Conservation (phyloP, 2,888 invertebrate genomes). For the Ganaspis brasiliensis region DNA sequence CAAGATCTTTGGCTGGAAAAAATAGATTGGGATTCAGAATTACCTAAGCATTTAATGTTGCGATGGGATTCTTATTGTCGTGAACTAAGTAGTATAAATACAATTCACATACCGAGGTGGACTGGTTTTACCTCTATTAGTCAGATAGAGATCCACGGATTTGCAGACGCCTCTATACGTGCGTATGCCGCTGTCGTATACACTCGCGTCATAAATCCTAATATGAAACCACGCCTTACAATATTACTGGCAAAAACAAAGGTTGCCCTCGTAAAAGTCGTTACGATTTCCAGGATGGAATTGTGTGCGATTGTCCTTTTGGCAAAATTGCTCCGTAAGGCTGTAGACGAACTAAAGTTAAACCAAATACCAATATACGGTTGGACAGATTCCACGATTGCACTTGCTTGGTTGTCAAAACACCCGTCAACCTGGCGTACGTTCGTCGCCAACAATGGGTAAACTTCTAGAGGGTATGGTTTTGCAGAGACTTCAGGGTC, state of each 20-base stretch:
- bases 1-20: slow-evolving; percentile 40
- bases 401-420: slow-evolving; percentile 56
- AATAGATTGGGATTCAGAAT: slow-evolving; percentile 31
- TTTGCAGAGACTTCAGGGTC: too few relatives aligned
- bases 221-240: background rate
- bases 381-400: slow-evolving; percentile 63
- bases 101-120: slow-evolving; percentile 43
- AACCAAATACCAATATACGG: slow-evolving; percentile 33
- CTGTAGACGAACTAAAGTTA: background rate
- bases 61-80: slow-evolving; percentile 4
- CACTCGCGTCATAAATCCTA: slow-evolving; percentile 11
- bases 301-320: slow-evolving; percentile 44
- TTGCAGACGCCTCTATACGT: slow-evolving; percentile 46
- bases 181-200: slow-evolving; percentile 48
- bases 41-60: slow-evolving; percentile 5
- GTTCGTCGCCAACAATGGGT: too few relatives aligned
- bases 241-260: slow-evolving; percentile 42
- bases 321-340: slow-evolving; percentile 36
- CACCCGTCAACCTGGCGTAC: slow-evolving; percentile 52
- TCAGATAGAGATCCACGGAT: slow-evolving; percentile 46
- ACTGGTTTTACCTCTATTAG: background rate
- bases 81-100: background rate
- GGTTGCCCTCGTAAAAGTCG: slow-evolving; percentile 50
- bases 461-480: too few relatives aligned
- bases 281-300: slow-evolving; percentile 50